Conservation (phyloP, 2,797 vertebrate species). For the Propithecus perrieri region DNA sequence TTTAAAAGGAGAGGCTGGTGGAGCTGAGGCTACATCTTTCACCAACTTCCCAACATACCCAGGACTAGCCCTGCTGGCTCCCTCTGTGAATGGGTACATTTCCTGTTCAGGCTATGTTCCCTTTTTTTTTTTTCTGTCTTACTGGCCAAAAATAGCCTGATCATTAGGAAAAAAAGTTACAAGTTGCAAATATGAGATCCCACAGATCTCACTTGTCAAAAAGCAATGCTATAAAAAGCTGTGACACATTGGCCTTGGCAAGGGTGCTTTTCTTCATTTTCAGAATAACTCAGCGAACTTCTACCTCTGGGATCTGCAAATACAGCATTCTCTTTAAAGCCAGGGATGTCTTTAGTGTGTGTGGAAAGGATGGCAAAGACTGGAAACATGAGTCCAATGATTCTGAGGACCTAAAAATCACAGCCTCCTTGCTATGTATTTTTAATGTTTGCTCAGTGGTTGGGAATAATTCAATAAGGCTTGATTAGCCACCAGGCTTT, state of each 20-base stretch:
- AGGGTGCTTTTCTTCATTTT: neutral
- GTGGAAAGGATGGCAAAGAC: neutral
- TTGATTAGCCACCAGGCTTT: constrained; percentile 40
- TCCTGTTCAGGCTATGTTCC: neutral
- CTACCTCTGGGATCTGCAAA: neutral
- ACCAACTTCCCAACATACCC: neutral
- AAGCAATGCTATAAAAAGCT: neutral
- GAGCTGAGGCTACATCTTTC: neutral
- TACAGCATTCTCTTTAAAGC: constrained; percentile 2
- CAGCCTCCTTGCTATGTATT: neutral
- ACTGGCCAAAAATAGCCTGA: neutral
- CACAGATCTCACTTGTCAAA: constrained; percentile 12
- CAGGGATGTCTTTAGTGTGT: neutral
- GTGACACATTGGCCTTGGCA: neutral
- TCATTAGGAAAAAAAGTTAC: neutral
- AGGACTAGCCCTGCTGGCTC: neutral
- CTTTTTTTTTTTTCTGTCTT: neutral
- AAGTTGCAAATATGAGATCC: neutral
- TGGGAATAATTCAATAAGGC: constrained; percentile 31
- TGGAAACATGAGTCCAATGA: neutral
- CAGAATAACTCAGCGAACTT: neutral
- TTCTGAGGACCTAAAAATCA: constrained; percentile 3
- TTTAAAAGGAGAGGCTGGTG: neutral
- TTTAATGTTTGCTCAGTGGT: constrained; percentile 33
- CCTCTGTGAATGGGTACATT: neutral